phyloP scores from a whole-genome alignment of 2,113 vertebrate genomes.

The Diphyllodes magnificus region DNA sequence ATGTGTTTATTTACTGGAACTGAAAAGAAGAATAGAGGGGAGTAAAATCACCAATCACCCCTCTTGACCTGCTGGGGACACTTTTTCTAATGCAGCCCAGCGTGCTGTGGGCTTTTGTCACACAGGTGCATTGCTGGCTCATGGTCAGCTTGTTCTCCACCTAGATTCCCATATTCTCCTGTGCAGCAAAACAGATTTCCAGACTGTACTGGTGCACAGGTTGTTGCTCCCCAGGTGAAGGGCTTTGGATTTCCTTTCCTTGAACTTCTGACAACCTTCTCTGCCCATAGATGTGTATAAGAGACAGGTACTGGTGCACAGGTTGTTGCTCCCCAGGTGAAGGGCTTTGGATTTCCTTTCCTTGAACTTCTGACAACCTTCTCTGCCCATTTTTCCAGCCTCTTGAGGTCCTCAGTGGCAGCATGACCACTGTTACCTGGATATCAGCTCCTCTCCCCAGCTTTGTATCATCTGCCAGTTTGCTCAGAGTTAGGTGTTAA shows the following conservation, averaged over 20 bases:
- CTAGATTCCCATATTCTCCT: not conserved
- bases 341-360: not conserved
- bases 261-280: not conserved
- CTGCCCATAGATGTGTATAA: no score
- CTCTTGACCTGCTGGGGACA: not conserved
- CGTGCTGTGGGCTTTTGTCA: not conserved
- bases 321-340: not conserved
- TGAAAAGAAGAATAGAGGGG: not conserved
- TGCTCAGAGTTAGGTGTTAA: not conserved
- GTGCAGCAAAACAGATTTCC: not conserved
- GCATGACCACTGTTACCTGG: not conserved
- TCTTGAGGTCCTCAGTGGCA: not conserved
- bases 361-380: not conserved
- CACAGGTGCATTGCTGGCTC: not conserved
- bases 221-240: not conserved
- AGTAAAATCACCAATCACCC: not conserved
- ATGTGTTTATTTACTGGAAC: not conserved
- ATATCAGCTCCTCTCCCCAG: not conserved
- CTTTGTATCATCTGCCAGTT: not conserved
- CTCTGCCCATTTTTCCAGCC: not conserved
- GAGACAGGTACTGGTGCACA: not conserved
- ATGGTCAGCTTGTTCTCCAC: not conserved
- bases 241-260: not conserved
- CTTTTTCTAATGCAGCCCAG: not conserved
- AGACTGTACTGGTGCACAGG: not conserved